Evolutionary conservation across 2,797 vertebrate genomes (phyloP).

Genomic region (Siniperca scherzeri): DNA sequence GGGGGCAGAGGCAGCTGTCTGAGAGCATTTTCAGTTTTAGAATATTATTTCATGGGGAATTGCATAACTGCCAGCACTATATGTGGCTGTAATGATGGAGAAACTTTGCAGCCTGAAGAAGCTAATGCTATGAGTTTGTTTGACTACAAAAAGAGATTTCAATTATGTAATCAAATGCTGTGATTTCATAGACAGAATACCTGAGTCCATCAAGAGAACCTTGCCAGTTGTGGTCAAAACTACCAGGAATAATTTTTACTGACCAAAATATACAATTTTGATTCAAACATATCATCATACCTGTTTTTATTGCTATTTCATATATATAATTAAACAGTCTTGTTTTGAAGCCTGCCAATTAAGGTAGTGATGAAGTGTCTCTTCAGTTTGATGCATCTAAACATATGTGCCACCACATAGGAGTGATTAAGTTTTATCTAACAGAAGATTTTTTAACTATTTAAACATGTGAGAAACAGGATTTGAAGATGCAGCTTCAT

Average conservation of each 20-base stretch:
- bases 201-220: neutral
- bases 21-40: slow-evolving; percentile 33
- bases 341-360: neutral
- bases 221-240: neutral
- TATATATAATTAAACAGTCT: neutral
- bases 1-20: slow-evolving; percentile 21
- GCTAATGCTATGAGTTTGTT: slow-evolving; percentile 1
- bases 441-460: neutral
- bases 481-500: neutral
- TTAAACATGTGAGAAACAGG: neutral
- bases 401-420: neutral
- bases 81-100: slow-evolving; percentile 26
- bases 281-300: neutral
- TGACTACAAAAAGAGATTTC: neutral
- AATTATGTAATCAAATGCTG: neutral
- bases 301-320: neutral
- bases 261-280: slow-evolving; percentile 1
- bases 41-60: slow-evolving; percentile 30
- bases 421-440: neutral
- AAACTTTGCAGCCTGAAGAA: slow-evolving; percentile 27
- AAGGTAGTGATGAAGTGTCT: neutral
- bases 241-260: neutral
- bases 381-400: neutral
- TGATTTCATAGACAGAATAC: slow-evolving; percentile 17
- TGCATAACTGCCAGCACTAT: slow-evolving; percentile 12